Evolutionary conservation across 2,888 invertebrate species (phyloP).

Genomic region (Dyspetes luteomarginatus): DNA sequence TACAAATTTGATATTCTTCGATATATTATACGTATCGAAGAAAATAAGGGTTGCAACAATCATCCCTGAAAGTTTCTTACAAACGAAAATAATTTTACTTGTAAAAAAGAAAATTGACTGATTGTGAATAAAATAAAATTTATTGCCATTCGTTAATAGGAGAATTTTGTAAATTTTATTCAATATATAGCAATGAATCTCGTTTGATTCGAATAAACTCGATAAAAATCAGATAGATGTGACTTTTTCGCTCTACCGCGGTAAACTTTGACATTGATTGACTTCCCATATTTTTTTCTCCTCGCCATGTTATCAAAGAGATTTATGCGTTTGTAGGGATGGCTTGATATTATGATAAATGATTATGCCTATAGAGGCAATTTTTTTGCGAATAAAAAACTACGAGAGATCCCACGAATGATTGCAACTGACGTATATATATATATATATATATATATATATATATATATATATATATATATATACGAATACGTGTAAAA

Average conservation of each 20-base stretch:
- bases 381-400: slow-evolving; percentile 49
- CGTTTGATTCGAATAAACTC: neutral
- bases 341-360: slow-evolving; percentile 47
- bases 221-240: neutral
- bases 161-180: no score
- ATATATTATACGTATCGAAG: neutral
- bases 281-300: slow-evolving; percentile 13
- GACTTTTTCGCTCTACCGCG: neutral
- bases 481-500: slow-evolving; percentile 4
- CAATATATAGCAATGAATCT: no score
- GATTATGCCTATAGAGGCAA: slow-evolving; percentile 34
- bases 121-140: no score
- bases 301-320: slow-evolving; percentile 2
- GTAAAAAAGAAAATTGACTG: no score
- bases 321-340: slow-evolving; percentile 12
- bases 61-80: no score
- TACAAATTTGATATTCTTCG: no score
- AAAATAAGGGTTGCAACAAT: no score
- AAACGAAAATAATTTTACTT: no score
- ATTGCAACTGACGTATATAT: slow-evolving; percentile 29
- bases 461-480: neutral
- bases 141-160: no score
- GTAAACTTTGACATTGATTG: slow-evolving; percentile 42
- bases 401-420: slow-evolving; percentile 29
- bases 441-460: neutral